phyloP scores from a whole-genome alignment of 2,113 vertebrate species.

The Poeciliopsis prolifica region DNA sequence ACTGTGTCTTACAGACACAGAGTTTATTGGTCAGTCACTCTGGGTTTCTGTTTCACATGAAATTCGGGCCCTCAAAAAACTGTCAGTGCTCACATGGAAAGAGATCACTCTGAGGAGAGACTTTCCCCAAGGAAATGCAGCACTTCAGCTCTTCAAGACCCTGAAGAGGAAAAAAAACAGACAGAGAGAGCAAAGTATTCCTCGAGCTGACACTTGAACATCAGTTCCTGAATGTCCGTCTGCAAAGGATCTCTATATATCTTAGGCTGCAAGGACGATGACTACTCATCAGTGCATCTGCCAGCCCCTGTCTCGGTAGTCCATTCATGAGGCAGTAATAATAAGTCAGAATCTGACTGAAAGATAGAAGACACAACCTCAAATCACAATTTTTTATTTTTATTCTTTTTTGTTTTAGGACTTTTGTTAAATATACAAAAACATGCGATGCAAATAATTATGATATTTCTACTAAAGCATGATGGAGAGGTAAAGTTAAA shows the following conservation, averaged over 20 bases:
- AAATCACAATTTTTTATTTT: neutral
- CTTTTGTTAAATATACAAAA: too few relatives aligned
- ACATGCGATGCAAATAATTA: too few relatives aligned
- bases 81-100: conserved; percentile 7
- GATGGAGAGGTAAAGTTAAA: too few relatives aligned
- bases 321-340: conserved; percentile 34
- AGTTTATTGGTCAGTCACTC: neutral
- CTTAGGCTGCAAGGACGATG: conserved; percentile 46
- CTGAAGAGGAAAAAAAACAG: neutral
- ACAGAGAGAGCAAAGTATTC: conserved; percentile 23
- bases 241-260: conserved; percentile 69
- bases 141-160: neutral
- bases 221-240: conserved; percentile 56
- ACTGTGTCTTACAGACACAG: neutral
- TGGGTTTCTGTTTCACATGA: neutral
- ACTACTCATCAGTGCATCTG: conserved; percentile 73
- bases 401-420: conserved; percentile 1
- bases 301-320: conserved; percentile 30
- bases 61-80: conserved; percentile 9
- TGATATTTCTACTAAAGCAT: too few relatives aligned
- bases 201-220: conserved; percentile 60
- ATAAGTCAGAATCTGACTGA: conserved; percentile 2
- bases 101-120: neutral
- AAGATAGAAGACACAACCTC: conserved; percentile 6
- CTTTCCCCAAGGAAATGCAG: neutral